Percentiles rank a stretch among this genome's conserved stretches.
Conservation (phyloP, 92 coral and sea anemone species). For the Palythoa grandis region DNA sequence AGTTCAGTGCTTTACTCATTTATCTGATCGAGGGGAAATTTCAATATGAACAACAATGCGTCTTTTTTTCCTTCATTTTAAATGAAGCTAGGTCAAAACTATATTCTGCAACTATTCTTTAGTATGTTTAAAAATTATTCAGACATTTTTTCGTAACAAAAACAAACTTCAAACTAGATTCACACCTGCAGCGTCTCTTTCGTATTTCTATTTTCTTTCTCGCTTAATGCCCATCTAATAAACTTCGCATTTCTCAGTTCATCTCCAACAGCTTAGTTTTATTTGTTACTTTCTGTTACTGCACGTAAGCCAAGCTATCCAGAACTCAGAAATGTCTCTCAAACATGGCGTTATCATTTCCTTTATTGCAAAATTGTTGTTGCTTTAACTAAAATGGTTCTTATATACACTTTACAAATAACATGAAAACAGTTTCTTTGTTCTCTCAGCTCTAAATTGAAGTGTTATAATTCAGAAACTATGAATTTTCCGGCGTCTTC, state of each 20-base stretch:
- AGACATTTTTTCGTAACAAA: not conserved
- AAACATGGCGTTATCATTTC: not conserved
- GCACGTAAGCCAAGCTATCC: not conserved
- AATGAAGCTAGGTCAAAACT: not conserved
- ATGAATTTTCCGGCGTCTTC: not conserved
- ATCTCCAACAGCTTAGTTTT: not conserved
- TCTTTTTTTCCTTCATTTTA: not conserved
- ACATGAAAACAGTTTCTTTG: constrained; percentile 4
- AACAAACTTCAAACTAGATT: constrained; percentile 4
- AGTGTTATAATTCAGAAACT: not conserved
- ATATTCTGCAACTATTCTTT: not conserved
- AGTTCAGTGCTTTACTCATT: not conserved
- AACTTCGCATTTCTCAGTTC: not conserved
- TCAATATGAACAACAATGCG: constrained; percentile 5
- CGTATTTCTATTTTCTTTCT: not conserved
- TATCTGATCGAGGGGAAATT: not conserved
- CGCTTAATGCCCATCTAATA: not conserved
- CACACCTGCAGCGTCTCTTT: constrained; percentile 18
- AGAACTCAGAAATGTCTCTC: constrained; percentile 1
- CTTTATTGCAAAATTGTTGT: constrained; percentile 29
- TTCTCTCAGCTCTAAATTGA: not conserved
- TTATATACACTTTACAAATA: constrained; percentile 28
- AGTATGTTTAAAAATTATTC: not conserved
- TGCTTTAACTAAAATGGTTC: constrained; percentile 19
- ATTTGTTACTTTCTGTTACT: not conserved